Base-by-base conservation (phyloP, 2,888 invertebrate genomes). In the Nephrotoma guestfalica region DNA sequence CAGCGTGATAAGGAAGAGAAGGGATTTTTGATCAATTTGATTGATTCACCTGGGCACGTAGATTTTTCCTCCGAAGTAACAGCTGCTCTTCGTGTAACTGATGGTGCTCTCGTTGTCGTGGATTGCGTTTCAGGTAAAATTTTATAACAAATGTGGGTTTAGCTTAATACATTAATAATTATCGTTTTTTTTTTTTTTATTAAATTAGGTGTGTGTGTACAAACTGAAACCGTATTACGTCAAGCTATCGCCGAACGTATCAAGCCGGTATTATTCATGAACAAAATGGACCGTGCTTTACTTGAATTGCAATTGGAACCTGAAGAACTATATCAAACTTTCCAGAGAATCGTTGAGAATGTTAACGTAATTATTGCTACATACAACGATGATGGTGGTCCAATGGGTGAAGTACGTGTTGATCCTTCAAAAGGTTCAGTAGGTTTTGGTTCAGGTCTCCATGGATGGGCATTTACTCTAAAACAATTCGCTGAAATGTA, bases 401-500 rank as follows among this genome's bases (percentile, higher is more conserved):
- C 99, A 87, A 99, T 99, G 99, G 99, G 99, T 91, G 97, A 98
- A 93, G 98, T 99, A 89, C 96, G 97, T 90, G 99, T 98, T 89
- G 98, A 99, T 92, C 99, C 99, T 89, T 97, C 97, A 92, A 97
- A 97, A 93, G 99, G 99, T 89, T 99, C 98, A 88, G 99, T 99
- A 88, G 99, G 99, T 90, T 99, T 99, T 92, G 99, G 99, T 88
- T 99, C 99, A 41, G 99, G 99, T 90, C 96, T 99, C 88, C 99
- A 99, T 92, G 99, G 99, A 88, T 99, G 99, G 99, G 99, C 99
- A 86, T 99, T 99, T 93, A 99, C 99, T 88, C 94, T 99, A 89
- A 99, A 99, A 93, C 99, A 99, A 93, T 99, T 99, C 93, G 94
- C 99, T 86, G 99, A 99, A 93, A 98, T 99, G 96, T 99, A 99